These are phyloP conservation scores for Drosophila saltans DNA, from an alignment of 1,140 invertebrate species.

Conservation along the genomic window DNA sequence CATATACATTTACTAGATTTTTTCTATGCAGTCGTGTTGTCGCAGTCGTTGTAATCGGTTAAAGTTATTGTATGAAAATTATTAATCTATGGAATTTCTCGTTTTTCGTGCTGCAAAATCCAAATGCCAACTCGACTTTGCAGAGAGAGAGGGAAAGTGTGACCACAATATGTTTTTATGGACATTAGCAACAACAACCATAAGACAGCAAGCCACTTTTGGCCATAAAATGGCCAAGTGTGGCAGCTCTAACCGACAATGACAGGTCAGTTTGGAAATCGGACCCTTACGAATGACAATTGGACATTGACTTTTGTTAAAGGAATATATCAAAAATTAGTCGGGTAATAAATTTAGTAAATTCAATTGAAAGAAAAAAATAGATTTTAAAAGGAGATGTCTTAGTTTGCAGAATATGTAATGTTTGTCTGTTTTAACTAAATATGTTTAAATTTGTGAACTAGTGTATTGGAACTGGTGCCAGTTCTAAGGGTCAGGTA, in stretches of 20 bases:
- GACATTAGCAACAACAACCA: background rate
- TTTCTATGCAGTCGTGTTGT: slow-evolving; percentile 33
- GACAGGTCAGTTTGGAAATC: background rate
- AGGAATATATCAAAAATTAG: too few species aligned
- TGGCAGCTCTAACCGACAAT: background rate
- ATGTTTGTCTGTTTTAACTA: background rate
- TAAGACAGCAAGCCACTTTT: background rate
- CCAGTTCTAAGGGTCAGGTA: background rate
- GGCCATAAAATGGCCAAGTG: background rate
- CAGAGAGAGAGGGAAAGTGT: slow-evolving; percentile 17
- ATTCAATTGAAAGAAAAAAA: too few species aligned
- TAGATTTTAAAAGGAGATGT: too few species aligned
- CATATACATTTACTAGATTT: slow-evolving; percentile 62
- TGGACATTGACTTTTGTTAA: too few species aligned
- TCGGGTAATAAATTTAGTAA: too few species aligned
- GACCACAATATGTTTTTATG: slow-evolving; percentile 1
- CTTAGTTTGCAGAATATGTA: background rate
- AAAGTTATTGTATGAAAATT: slow-evolving; percentile 42
- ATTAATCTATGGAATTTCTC: slow-evolving; percentile 58
- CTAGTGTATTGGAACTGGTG: background rate
- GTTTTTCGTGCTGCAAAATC: slow-evolving; percentile 45
- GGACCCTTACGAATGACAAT: background rate
- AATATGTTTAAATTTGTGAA: background rate
- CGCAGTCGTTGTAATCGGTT: slow-evolving; percentile 7
- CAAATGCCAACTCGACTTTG: slow-evolving; percentile 76